Base-by-base conservation (phyloP, 2,888 invertebrate species). In the Cosmorhoe ocellata region DNA sequence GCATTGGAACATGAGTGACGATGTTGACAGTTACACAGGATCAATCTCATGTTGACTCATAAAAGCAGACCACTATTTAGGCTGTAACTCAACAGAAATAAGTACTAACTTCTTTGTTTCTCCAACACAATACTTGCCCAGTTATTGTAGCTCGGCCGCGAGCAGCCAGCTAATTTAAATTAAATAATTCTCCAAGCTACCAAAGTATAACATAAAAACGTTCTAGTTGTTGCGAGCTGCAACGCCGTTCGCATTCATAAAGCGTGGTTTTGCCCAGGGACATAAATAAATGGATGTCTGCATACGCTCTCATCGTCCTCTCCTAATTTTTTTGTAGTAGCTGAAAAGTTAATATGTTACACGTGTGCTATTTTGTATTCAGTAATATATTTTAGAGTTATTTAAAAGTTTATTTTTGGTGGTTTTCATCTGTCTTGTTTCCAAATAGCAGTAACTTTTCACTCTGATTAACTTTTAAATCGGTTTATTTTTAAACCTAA, bases 261-360 rank as follows among this genome's bases (percentile, higher is more conserved):
- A 66, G 68, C 64, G 65, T 71, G 65, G 72, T 74, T 77, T 77
- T 76, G 71, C 69, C 64, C 69, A 60, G 57, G 69, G 69, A 71
- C 71, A 73, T 73, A 74, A 80, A 80, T 76, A 79, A 74, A 72
- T 70, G 74, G 74, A 76, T 74, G 76, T 71, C 71, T 71, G 68
- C 72, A 69, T 69, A 70, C 67, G 59, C 62, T 58, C 58, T 59
- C 64, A 59, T 57, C 61, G 63, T 69, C 14, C 33, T 38, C 36
- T 11, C 28, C 24, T 6, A 1, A 22, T 7, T 30, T 43, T 67
- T 69, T 71, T 65, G 62, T 59, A 49, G 49, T 57, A 58, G 53
- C 58, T 49, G 32, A 41, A 45, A 51, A 45, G 54, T 58, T 37
- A 27, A 34, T 28, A 41, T 28, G 32, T 43, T 18, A 43, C 38